phyloP scores from a whole-genome alignment of 1,140 invertebrate species.

The Ceratina japonica region DNA sequence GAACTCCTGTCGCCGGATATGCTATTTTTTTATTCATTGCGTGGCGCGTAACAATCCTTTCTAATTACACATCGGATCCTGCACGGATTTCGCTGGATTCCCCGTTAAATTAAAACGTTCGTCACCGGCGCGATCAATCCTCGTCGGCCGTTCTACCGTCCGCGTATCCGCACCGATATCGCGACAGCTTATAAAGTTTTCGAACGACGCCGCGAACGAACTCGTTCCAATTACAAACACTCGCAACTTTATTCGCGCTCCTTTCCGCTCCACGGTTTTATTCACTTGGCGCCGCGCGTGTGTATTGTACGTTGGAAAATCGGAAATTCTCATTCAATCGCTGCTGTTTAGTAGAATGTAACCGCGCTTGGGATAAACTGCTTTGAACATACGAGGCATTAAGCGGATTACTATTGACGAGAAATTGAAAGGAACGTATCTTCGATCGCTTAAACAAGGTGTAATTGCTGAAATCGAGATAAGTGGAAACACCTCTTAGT shows the following conservation, averaged over 20 bases:
- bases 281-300: not conserved
- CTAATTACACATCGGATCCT: conserved; percentile 15
- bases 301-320: not conserved
- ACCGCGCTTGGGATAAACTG: not conserved
- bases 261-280: conserved; percentile 13
- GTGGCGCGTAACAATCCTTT: not conserved
- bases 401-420: not conserved
- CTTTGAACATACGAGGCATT: not conserved
- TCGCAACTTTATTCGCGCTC: conserved; percentile 5
- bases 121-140: not conserved
- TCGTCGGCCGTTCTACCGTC: not conserved
- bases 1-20: conserved; percentile 6
- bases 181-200: not conserved
- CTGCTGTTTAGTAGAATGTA: not conserved
- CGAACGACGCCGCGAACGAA: not conserved
- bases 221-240: conserved; percentile 16
- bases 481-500: conserved; percentile 4
- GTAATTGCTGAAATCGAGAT: not conserved
- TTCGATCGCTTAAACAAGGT: not conserved
- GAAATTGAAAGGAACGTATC: not conserved
- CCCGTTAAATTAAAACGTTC: conserved; percentile 10
- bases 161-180: not conserved
- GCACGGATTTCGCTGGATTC: conserved; percentile 1
- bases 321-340: not conserved
- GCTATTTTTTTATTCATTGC: conserved; percentile 8